Percentiles rank a stretch among this genome's conserved stretches.
phyloP scores from a whole-genome alignment of 2,888 invertebrate species.

The Drosophila ezoana region DNA sequence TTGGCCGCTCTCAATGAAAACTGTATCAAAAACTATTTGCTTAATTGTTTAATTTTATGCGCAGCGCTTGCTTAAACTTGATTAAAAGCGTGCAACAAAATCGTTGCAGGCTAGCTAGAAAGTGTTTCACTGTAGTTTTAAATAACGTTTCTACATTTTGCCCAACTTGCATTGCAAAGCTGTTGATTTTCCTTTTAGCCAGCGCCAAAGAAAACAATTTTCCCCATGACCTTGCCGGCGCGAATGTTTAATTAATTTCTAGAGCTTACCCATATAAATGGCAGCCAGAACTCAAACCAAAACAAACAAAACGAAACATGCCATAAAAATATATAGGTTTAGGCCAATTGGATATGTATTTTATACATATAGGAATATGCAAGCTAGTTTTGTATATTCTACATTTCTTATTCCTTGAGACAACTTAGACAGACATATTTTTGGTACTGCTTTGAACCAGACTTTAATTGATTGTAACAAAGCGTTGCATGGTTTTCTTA shows the following conservation, averaged over 20 bases:
- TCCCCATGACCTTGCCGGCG: slow-evolving; percentile 54
- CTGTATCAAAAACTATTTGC: slow-evolving; percentile 44
- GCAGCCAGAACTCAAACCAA: slow-evolving; percentile 28
- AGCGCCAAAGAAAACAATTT: slow-evolving; percentile 27
- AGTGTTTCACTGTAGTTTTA: slow-evolving; percentile 8
- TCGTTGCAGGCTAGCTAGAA: slow-evolving; percentile 23
- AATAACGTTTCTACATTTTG: slow-evolving; percentile 7
- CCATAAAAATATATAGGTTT: too few relatives aligned
- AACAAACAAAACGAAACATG: neutral
- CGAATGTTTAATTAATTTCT: slow-evolving; percentile 69
- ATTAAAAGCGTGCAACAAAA: slow-evolving; percentile 36
- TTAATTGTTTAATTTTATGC: slow-evolving; percentile 57
- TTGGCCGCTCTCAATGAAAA: slow-evolving; percentile 1
- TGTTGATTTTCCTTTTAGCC: slow-evolving; percentile 31
- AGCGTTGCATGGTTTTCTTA: neutral
- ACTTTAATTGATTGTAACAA: neutral
- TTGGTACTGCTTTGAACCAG: too few relatives aligned
- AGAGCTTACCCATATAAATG: slow-evolving; percentile 51
- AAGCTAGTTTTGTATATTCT: too few relatives aligned
- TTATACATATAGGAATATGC: too few relatives aligned
- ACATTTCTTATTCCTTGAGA: too few relatives aligned
- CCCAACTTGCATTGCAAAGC: slow-evolving; percentile 16
- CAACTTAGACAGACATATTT: too few relatives aligned
- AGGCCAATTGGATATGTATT: too few relatives aligned
- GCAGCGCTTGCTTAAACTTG: slow-evolving; percentile 27